Evolutionary conservation across 1,140 invertebrate genomes (phyloP).

Genomic region (Asbolus verrucosus): DNA sequence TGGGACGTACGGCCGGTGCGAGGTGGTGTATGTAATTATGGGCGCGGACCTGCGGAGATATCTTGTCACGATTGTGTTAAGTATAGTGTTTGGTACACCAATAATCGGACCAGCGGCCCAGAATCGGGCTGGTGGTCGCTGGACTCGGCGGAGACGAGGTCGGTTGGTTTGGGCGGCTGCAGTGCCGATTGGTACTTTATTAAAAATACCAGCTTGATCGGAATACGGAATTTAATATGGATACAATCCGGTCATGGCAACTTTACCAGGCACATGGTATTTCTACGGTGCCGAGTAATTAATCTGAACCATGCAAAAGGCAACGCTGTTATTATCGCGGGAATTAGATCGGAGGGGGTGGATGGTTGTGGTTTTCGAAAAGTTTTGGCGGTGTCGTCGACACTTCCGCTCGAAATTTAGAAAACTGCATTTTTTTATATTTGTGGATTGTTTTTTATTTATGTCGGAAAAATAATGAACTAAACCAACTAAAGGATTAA

Average conservation of each 20-base stretch:
- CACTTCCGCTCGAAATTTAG: too few species aligned
- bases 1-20: slow-evolving; percentile 48
- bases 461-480: too few species aligned
- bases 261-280: slow-evolving; percentile 23
- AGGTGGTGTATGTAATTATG: slow-evolving; percentile 59
- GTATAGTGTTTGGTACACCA: slow-evolving; percentile 64
- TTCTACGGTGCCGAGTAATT: slow-evolving; percentile 30
- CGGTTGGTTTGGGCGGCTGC: slow-evolving; percentile 47
- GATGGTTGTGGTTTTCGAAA: slow-evolving; percentile 1
- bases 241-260: slow-evolving; percentile 36
- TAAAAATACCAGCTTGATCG: slow-evolving; percentile 57
- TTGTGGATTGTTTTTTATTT: too few species aligned
- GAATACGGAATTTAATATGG: slow-evolving; percentile 58
- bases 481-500: too few species aligned
- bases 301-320: slow-evolving; percentile 24
- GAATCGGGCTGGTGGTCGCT: not conserved
- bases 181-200: slow-evolving; percentile 62
- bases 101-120: slow-evolving; percentile 61
- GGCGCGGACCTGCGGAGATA: slow-evolving; percentile 61
- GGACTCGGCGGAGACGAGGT: not conserved
- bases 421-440: too few species aligned
- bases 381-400: too few species aligned
- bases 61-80: slow-evolving; percentile 65
- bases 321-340: slow-evolving; percentile 9
- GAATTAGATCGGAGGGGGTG: slow-evolving; percentile 14